These are phyloP conservation scores for Idaea aversata DNA, from an alignment of 2,888 invertebrate genomes.

Conservation along the genomic window DNA sequence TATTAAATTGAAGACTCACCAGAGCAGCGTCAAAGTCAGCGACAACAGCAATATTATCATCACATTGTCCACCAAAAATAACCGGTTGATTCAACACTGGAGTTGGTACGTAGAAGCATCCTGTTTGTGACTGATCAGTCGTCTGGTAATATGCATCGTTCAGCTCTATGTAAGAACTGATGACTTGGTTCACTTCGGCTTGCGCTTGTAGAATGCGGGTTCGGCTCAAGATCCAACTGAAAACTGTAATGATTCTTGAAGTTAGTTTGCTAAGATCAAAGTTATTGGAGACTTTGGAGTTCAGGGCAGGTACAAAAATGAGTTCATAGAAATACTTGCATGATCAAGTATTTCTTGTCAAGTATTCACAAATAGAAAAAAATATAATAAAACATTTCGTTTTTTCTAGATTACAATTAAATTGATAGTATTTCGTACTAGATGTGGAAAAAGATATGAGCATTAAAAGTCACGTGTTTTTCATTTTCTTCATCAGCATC, in stretches of 20 bases:
- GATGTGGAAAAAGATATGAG: too few relatives aligned
- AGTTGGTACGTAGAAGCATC: constrained; percentile 53
- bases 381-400: too few relatives aligned
- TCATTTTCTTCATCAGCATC: too few relatives aligned
- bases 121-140: constrained; percentile 40
- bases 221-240: constrained; percentile 65
- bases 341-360: too few relatives aligned
- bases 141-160: constrained; percentile 42
- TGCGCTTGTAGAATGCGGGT: constrained; percentile 37
- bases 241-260: constrained; percentile 43
- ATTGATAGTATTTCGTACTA: too few relatives aligned
- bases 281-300: too few relatives aligned
- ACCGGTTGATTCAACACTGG: constrained; percentile 34
- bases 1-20: too few relatives aligned
- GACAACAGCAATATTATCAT: constrained; percentile 41
- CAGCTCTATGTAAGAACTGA: constrained; percentile 41
- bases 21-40: constrained; percentile 38
- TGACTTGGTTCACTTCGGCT: constrained; percentile 38
- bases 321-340: too few relatives aligned
- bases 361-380: too few relatives aligned
- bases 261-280: neutral
- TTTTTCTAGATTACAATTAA: too few relatives aligned
- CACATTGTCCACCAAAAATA: constrained; percentile 49
- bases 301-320: too few relatives aligned
- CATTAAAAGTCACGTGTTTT: too few relatives aligned